A percentile compares a stretch with the other conserved stretches of the same genome.
phyloP scores from a whole-genome alignment of 2,113 vertebrate species.

The Erythrolamprus reginae region DNA sequence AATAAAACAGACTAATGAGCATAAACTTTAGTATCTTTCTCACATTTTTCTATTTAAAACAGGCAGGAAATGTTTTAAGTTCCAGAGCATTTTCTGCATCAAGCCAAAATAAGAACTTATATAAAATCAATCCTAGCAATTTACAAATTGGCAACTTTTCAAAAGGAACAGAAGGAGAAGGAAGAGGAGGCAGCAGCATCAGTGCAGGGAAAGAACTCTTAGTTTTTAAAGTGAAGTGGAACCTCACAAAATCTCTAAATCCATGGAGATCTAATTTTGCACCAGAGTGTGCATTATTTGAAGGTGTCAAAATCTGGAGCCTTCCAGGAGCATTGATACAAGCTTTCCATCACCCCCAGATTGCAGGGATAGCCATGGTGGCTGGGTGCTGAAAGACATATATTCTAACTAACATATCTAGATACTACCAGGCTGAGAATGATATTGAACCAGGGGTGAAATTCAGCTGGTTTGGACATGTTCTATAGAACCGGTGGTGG shows the following conservation, averaged over 20 bases:
- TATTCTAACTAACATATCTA: neutral
- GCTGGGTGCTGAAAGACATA: neutral
- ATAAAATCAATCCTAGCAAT: neutral
- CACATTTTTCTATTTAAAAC: neutral
- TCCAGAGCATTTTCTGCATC: neutral
- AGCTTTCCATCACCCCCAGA: neutral
- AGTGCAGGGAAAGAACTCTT: neutral
- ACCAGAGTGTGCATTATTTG: neutral
- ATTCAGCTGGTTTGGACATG: too few species aligned
- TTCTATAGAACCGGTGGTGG: too few species aligned
- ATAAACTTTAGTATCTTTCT: neutral
- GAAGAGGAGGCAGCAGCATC: neutral
- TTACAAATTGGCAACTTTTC: neutral
- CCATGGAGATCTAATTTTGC: neutral
- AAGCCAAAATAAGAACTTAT: neutral
- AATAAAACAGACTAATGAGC: neutral
- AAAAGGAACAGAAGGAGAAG: neutral
- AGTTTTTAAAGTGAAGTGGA: neutral
- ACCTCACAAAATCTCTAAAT: neutral
- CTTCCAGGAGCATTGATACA: neutral
- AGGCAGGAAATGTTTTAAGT: neutral
- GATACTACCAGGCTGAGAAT: neutral
- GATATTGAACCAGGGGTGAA: neutral
- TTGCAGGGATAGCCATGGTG: neutral
- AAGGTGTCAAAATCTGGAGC: neutral